Conservation (phyloP, 2,797 vertebrate species). For the Aphelocoma californica region DNA sequence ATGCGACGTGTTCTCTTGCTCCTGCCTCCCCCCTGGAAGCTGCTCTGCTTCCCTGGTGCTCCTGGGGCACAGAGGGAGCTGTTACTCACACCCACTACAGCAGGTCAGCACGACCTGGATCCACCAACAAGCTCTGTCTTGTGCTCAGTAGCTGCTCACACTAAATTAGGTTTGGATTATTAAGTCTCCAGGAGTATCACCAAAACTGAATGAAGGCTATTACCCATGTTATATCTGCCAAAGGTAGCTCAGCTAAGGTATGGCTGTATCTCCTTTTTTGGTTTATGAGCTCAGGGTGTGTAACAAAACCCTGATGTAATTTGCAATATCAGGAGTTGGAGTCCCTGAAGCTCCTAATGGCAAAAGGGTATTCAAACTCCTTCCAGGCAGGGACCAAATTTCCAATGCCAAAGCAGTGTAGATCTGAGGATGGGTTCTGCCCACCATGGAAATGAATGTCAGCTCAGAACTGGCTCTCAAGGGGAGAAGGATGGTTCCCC, state of each 20-base stretch:
- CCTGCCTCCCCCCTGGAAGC: not conserved
- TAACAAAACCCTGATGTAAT: not conserved
- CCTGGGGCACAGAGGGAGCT: not conserved
- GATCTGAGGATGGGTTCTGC: not conserved
- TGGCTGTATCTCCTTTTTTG: not conserved
- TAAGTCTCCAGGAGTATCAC: constrained; percentile 3
- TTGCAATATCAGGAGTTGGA: not conserved
- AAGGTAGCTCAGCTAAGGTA: not conserved
- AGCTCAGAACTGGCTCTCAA: not conserved
- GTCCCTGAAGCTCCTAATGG: not conserved
- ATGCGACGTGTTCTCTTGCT: rapidly evolving
- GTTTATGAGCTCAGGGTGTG: not conserved
- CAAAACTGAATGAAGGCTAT: not conserved
- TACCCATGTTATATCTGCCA: not conserved
- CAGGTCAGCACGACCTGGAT: not conserved
- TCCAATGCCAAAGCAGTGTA: not conserved
- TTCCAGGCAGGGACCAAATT: not conserved
- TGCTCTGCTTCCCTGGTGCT: not conserved
- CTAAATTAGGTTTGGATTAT: not conserved
- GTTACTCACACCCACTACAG: not conserved
- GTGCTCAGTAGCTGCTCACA: constrained; percentile 5
- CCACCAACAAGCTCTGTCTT: not conserved
- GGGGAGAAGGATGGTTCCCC: not conserved
- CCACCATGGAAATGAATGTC: not conserved
- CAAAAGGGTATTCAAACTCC: not conserved